Evolutionary conservation across 1,140 invertebrate species (phyloP), one percentile per base, ranked within the genome.

Genomic region (Diuraphis noxia): DNA sequence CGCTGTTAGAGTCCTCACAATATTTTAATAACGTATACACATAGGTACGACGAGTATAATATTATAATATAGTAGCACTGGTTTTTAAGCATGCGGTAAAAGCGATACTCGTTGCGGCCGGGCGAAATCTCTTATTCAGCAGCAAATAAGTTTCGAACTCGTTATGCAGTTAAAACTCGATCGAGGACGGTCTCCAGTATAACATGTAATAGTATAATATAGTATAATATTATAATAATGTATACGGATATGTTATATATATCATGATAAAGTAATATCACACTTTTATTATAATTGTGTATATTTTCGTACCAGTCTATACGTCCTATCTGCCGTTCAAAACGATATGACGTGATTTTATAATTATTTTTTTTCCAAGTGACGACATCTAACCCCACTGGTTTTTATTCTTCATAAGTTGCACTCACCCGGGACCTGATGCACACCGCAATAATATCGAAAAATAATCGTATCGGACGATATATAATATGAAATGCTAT

Each of bases 141-240:
- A 4, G 23, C 49, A 34, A 56, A 25, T 87, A 40, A 36, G 85
- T 87, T 87, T 52, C 49, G 85, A 89, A 89, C 88, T 77, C 63
- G 88, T 89, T 77, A 43, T 72, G 40, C 63, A 77, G 77, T 77
- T 46, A 77, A 87, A 56, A 87, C 84, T 86, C 43, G 85, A 87
- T 56, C 85, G 85, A 52, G 23, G 9, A 43, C 30, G 63, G 63
- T 77, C 30, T 46, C 21, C 40, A 34, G n/a, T 17, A 88, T n/a
- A 40, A 41, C 6, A 49, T 21, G 46, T 72, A 21, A 72, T 41
- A 25, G 72, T 88, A 25, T 23, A 19, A n/a, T n/a, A n/a, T n/a
- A n/a, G n/a, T 30, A 41, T 17, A 30, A 40, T 25, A 81, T 56
- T 49, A 7, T 49, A 49, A 49, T 72, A n/a, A n/a, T n/a, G 19